Percentiles rank a stretch among this genome's conserved stretches.
These are phyloP conservation scores for Tylochromis polylepis DNA, from an alignment of 2,113 vertebrate genomes.

Conservation along the genomic window DNA sequence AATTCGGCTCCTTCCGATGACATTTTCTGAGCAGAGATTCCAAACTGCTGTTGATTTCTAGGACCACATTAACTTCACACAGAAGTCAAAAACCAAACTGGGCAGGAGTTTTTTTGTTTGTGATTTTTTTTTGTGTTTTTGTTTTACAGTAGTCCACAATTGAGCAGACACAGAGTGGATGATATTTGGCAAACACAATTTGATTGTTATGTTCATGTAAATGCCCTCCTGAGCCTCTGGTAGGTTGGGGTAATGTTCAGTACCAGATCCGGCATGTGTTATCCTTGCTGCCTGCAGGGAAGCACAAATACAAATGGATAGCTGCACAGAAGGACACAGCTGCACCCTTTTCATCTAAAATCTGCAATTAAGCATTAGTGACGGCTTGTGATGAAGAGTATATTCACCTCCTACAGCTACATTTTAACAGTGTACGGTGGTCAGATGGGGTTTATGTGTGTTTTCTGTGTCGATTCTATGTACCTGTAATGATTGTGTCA, in stretches of 20 bases:
- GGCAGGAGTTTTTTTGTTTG: neutral
- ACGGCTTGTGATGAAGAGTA: neutral
- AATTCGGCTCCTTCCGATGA: too few relatives aligned
- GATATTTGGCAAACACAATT: neutral
- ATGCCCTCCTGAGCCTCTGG: neutral
- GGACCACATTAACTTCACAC: neutral
- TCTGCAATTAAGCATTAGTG: constrained; percentile 27
- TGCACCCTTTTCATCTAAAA: neutral
- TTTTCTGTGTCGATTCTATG: neutral
- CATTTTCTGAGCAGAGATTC: neutral
- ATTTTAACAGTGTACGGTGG: neutral
- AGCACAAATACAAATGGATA: constrained; percentile 40
- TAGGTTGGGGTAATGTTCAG: constrained; percentile 56
- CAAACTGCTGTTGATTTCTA: neutral
- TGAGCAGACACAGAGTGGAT: neutral
- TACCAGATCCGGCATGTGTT: constrained; percentile 93
- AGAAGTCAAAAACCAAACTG: neutral
- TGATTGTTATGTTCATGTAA: neutral
- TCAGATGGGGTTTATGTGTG: neutral
- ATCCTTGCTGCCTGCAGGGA: constrained; percentile 87
- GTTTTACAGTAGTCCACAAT: neutral
- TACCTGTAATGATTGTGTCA: constrained; percentile 79
- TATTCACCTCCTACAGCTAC: neutral
- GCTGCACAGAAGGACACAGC: constrained; percentile 14
- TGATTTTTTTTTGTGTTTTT: neutral